phyloP scores from a whole-genome alignment of 2,113 vertebrate genomes.

The Cottus gobio region DNA sequence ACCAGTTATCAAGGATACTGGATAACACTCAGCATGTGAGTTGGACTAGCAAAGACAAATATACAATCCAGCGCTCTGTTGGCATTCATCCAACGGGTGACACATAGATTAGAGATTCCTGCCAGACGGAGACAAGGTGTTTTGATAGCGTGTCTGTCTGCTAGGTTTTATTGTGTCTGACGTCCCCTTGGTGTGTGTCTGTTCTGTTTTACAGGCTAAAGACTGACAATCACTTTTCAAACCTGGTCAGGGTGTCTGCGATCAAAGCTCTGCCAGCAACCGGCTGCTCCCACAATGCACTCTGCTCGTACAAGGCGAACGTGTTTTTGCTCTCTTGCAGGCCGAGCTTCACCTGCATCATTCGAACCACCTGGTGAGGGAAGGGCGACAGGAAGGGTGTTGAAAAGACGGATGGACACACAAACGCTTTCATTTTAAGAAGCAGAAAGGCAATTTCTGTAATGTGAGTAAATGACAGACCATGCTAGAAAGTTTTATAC shows the following conservation, averaged over 20 bases:
- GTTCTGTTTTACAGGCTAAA: conserved; percentile 41
- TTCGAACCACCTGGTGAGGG: conserved; percentile 86
- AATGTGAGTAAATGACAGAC: neutral
- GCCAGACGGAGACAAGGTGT: conserved; percentile 23
- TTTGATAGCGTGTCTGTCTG: conserved; percentile 40
- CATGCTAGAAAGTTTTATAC: conserved; percentile 2
- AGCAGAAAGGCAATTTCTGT: neutral
- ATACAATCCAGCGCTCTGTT: conserved; percentile 40
- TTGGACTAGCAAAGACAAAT: conserved; percentile 38
- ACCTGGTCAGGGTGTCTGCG: conserved; percentile 95
- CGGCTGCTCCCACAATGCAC: conserved; percentile 87
- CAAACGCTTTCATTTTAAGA: neutral
- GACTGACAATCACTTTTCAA: conserved; percentile 86
- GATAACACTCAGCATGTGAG: conserved; percentile 48
- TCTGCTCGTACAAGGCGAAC: conserved; percentile 93
- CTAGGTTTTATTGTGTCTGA: conserved; percentile 39
- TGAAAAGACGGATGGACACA: neutral
- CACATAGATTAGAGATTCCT: conserved; percentile 49
- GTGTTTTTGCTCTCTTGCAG: conserved; percentile 91
- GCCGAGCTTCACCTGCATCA: conserved; percentile 90
- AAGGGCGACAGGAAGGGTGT: neutral
- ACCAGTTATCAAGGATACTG: conserved; percentile 45
- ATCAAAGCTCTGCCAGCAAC: conserved; percentile 88
- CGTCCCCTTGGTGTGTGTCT: conserved; percentile 9
- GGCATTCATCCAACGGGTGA: conserved; percentile 21